phyloP scores from a whole-genome alignment of 2,797 vertebrate genomes.

The Eulemur rubriventer region DNA sequence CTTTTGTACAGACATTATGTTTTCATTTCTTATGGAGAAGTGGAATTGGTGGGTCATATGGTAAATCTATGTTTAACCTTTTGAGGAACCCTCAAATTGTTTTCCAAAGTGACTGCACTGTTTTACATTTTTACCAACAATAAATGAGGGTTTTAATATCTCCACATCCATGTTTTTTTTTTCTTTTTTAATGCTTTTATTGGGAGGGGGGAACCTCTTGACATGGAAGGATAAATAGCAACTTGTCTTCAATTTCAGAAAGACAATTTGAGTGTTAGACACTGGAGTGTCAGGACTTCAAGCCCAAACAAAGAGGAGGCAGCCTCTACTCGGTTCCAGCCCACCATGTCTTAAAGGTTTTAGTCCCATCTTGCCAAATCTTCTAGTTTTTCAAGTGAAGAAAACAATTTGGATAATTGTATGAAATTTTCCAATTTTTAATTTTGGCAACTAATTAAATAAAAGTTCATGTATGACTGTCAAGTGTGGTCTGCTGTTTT shows the following conservation, averaged over 20 bases:
- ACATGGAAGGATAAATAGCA: neutral
- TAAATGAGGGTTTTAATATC: neutral
- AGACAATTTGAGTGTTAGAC: neutral
- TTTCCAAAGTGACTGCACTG: neutral
- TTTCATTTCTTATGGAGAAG: neutral
- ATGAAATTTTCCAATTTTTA: neutral
- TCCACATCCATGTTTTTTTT: neutral
- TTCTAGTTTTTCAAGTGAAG: neutral
- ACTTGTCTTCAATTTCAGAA: neutral
- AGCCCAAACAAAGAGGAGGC: neutral
- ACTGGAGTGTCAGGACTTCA: neutral
- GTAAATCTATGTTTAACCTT: neutral
- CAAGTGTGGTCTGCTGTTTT: neutral
- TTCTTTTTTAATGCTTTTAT: neutral
- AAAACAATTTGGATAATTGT: neutral
- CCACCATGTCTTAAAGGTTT: neutral
- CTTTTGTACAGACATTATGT: neutral
- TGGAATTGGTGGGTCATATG: neutral
- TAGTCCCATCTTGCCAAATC: neutral
- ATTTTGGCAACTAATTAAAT: neutral
- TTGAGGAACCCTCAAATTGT: neutral
- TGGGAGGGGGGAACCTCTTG: neutral
- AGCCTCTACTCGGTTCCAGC: neutral
- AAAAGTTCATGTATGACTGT: neutral
- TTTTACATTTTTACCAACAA: neutral